phyloP scores from a whole-genome alignment of 2,797 vertebrate species.

The Clarias laeviceps region DNA sequence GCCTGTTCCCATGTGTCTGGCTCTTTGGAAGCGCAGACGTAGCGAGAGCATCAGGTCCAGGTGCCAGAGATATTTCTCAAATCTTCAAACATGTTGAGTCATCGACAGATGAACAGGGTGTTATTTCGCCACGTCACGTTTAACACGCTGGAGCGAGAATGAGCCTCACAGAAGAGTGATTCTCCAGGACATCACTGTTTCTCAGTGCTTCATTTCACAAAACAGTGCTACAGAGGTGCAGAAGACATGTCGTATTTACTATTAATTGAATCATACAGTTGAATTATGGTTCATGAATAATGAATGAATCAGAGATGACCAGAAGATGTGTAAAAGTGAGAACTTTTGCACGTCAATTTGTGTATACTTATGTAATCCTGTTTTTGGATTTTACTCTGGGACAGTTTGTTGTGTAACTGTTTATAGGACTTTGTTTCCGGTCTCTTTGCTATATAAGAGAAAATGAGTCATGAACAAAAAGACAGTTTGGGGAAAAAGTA shows the following conservation, averaged over 20 bases:
- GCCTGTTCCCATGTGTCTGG: background rate
- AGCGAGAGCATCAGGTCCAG: slow-evolving; percentile 9
- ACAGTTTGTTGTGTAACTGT: background rate
- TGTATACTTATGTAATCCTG: background rate
- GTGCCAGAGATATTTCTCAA: slow-evolving; percentile 11
- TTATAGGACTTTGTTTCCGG: background rate
- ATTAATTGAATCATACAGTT: background rate
- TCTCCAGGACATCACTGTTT: background rate
- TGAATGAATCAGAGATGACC: background rate
- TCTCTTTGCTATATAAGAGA: background rate
- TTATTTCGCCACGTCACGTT: slow-evolving; percentile 21
- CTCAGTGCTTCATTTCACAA: background rate
- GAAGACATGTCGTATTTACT: background rate
- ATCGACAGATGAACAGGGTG: slow-evolving; percentile 11
- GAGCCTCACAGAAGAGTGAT: background rate
- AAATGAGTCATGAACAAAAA: background rate
- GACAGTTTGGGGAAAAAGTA: background rate
- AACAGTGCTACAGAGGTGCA: background rate
- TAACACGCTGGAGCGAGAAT: background rate
- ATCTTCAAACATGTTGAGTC: slow-evolving; percentile 14
- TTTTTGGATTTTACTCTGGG: background rate
- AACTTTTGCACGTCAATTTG: background rate
- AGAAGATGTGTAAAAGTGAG: background rate
- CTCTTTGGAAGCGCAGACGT: slow-evolving; percentile 27
- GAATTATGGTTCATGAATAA: background rate